Evolutionary conservation across 2,113 vertebrate species (phyloP).

Genomic region (Vanacampus margaritifer): DNA sequence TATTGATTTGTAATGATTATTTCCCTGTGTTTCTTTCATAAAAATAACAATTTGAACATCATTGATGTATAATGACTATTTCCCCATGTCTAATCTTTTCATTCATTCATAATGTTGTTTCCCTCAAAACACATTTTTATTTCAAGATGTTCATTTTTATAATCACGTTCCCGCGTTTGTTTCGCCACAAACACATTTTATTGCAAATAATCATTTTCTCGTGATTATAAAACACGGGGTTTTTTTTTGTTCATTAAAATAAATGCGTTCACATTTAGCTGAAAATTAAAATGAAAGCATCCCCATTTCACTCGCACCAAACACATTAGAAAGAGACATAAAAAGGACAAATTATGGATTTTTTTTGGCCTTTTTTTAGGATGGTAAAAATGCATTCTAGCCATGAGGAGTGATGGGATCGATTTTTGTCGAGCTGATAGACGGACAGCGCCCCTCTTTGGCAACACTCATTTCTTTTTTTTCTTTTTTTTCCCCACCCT

Average conservation of each 20-base stretch:
- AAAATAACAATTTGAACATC: no score
- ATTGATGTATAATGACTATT: neutral
- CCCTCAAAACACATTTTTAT: neutral
- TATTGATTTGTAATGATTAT: neutral
- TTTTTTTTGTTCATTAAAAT: neutral
- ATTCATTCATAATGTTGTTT: neutral
- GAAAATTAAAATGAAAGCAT: constrained; percentile 1
- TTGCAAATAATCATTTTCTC: neutral
- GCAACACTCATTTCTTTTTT: constrained; percentile 62
- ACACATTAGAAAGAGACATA: neutral
- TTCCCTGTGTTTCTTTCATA: no score
- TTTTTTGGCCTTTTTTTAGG: neutral
- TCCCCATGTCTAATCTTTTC: neutral
- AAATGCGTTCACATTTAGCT: neutral
- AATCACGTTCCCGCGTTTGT: neutral
- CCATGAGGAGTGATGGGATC: constrained; percentile 55
- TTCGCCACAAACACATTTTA: neutral
- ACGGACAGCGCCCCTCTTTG: constrained; percentile 75
- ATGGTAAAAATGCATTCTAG: constrained; percentile 23
- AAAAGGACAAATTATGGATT: neutral
- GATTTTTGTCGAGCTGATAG: constrained; percentile 61
- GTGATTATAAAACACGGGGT: neutral
- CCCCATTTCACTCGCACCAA: neutral
- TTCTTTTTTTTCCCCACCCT: no score
- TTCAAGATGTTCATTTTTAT: neutral